Percentiles rank a stretch among this genome's conserved stretches.
These are phyloP conservation scores for Parotocinclus haroldoi DNA, from an alignment of 2,797 vertebrate genomes.

Conservation along the genomic window DNA sequence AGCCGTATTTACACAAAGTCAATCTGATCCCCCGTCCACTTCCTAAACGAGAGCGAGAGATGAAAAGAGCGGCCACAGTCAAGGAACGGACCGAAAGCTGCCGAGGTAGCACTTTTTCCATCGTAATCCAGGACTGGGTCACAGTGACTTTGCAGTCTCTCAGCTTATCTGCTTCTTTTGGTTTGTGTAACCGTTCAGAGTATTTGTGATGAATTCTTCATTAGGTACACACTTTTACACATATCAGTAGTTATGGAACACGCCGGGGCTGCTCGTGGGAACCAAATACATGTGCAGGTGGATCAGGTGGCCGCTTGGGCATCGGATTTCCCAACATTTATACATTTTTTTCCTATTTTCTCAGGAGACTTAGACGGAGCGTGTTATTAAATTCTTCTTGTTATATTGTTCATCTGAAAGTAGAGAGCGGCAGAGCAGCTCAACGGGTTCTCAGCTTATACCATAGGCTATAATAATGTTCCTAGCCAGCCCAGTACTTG, in stretches of 20 bases:
- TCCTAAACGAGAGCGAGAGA: too few relatives aligned
- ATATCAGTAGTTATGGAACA: constrained; percentile 48
- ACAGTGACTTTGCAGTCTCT: constrained; percentile 12
- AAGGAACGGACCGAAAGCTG: too few relatives aligned
- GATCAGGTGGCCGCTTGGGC: constrained; percentile 39
- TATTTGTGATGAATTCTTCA: constrained; percentile 60
- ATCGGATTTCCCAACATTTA: constrained; percentile 38
- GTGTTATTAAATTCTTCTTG: constrained; percentile 17
- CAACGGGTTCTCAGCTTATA: not conserved
- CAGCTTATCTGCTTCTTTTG: constrained; percentile 30
- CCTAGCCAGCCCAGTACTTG: too few relatives aligned
- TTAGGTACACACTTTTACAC: constrained; percentile 48
- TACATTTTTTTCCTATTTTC: constrained; percentile 35
- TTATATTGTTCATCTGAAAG: constrained; percentile 17
- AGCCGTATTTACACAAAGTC: too few relatives aligned
- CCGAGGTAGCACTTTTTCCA: constrained; percentile 7
- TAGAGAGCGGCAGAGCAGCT: constrained; percentile 9
- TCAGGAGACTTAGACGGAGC: constrained; percentile 30
- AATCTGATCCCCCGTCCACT: too few relatives aligned
- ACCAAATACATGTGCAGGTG: constrained; percentile 52
- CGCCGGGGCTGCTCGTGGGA: constrained; percentile 53
- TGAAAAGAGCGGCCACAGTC: too few relatives aligned
- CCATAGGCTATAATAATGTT: not conserved
- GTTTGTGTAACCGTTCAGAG: constrained; percentile 49
- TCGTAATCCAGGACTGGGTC: constrained; percentile 27